Conservation (phyloP, 2,888 invertebrate genomes). For the Habrosyne pyritoides region DNA sequence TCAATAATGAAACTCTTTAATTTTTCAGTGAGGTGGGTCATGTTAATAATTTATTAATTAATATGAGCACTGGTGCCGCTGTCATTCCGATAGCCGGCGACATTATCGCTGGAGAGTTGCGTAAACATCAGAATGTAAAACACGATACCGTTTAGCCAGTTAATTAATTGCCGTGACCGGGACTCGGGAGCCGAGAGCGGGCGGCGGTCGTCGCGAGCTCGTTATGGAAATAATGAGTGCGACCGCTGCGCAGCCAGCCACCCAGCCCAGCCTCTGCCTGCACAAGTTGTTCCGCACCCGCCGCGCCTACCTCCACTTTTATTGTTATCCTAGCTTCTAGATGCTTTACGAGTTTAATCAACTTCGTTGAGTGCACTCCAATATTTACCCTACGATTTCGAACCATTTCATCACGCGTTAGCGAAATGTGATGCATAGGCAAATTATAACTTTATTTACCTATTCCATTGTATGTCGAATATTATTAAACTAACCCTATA, state of each 20-base stretch:
- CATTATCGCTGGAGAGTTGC: constrained; percentile 78
- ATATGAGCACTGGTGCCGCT: constrained; percentile 65
- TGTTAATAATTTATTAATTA: constrained; percentile 78
- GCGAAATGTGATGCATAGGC: background rate
- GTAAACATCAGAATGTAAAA: constrained; percentile 81
- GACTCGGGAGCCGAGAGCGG: constrained; percentile 55
- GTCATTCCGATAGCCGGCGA: constrained; percentile 69
- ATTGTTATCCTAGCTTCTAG: constrained; percentile 58
- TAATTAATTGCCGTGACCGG: constrained; percentile 79
- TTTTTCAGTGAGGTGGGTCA: constrained; percentile 74
- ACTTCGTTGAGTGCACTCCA: constrained; percentile 34
- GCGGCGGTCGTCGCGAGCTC: constrained; percentile 65
- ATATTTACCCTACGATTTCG: constrained; percentile 19
- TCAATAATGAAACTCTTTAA: constrained; percentile 75
- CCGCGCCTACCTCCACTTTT: constrained; percentile 51
- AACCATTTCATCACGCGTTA: constrained; percentile 5
- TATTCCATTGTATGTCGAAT: background rate
- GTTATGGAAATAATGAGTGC: constrained; percentile 79
- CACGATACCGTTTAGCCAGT: constrained; percentile 80
- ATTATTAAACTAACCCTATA: background rate
- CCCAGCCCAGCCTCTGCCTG: constrained; percentile 36
- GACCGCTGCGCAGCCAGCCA: constrained; percentile 45
- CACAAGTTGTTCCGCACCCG: constrained; percentile 57
- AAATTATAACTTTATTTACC: background rate
- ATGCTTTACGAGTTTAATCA: constrained; percentile 56